Evolutionary conservation across 2,113 vertebrate genomes (phyloP).

Genomic region (Aphelocoma coerulescens): DNA sequence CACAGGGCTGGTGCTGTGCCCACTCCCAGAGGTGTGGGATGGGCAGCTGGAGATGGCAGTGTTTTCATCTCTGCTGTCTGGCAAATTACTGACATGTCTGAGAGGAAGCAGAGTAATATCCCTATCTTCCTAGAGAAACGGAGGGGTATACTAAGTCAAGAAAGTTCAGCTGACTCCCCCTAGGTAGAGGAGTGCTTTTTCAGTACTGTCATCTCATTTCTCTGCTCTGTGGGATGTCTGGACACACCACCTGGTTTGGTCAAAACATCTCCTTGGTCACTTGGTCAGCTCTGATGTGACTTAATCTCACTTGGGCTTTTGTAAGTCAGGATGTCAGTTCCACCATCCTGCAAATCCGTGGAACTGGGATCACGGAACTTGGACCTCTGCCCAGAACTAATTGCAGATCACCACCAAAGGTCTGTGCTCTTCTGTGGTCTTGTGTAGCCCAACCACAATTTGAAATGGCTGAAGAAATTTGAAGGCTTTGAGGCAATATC

Average conservation of each 20-base stretch:
- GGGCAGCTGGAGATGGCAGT: not conserved
- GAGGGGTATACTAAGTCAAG: not conserved
- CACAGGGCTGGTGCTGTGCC: not conserved
- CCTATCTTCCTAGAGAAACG: not conserved
- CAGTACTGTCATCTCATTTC: not conserved
- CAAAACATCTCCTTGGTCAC: not conserved
- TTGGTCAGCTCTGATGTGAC: not conserved
- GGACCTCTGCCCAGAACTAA: not conserved
- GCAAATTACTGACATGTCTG: not conserved
- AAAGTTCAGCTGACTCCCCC: not conserved
- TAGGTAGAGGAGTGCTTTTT: not conserved
- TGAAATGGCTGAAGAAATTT: not conserved
- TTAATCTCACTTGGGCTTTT: not conserved
- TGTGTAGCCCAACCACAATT: not conserved
- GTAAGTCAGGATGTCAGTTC: not conserved
- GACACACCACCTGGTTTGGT: not conserved
- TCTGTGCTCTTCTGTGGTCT: not conserved
- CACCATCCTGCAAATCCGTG: not conserved
- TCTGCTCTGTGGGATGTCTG: not conserved
- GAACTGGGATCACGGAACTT: not conserved
- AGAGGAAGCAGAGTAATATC: not conserved
- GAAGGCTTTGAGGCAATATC: not conserved
- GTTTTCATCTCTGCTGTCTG: not conserved
- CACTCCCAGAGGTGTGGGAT: not conserved
- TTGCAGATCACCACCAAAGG: not conserved